Evolutionary conservation across 1,140 invertebrate genomes (phyloP), one percentile per base, ranked within the genome.

Genomic region (Aphis craccivora): DNA sequence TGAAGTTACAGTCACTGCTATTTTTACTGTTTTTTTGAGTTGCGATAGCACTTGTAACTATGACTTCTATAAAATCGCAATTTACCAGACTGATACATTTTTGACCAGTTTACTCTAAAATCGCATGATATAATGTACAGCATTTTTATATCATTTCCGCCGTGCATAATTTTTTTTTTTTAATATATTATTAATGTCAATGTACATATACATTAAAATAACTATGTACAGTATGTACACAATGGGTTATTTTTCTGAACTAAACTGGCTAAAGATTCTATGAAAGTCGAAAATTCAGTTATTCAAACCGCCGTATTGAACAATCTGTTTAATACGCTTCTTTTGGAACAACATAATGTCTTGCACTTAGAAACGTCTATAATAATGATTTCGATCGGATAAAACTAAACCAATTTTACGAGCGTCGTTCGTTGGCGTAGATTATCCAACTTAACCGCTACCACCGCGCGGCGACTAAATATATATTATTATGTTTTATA

Each of bases 361-460:
- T 76, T 76, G 14, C n/a, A n/a, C 11, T 76, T 14, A 2, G 60
- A 76, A n/a, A 76, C n/a, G 60, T 76, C n/a, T n/a, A n/a, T 76
- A 76, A 76, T 76, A 76, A 76, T 14, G 60, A n/a, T 76, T 76
- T 14, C 14, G 60, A 76, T 76, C 30, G 30, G 60, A 76, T 76
- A 76, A 76, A 76, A 76, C 60, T 76, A 76, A 76, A 76, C n/a
- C 60, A 76, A 76, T 76, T 76, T 76, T 76, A 76, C 14, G 30
- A 76, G n/a, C 60, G n/a, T 76, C n/a, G 60, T n/a, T 18, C 60
- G 60, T 76, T 76, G 14, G 60, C 60, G 60, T 76, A 76, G 60
- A 76, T 76, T 76, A 76, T 76, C n/a, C 60, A 76, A 76, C 60
- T 76, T 76, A 76, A 76, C 60, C 60, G 30, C n/a, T 6, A n/a